Percentiles rank a stretch among this genome's conserved stretches.
Evolutionary conservation across 2,888 invertebrate species (phyloP).

Genomic region (Heliconius charithonia): DNA sequence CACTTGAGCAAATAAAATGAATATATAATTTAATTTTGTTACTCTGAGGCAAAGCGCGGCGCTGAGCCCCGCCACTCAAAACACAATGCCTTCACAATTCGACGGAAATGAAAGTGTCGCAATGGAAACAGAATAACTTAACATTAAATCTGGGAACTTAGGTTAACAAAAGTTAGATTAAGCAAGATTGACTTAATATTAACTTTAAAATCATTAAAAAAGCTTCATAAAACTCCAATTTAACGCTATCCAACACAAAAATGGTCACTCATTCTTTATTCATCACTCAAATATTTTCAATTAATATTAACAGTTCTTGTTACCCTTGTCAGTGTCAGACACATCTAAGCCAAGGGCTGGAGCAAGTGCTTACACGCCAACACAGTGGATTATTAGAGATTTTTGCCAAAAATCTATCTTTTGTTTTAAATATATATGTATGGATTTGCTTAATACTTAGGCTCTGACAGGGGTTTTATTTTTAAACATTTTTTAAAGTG

Average conservation of each 20-base stretch:
- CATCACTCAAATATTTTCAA: constrained; percentile 46
- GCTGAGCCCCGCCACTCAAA: neutral
- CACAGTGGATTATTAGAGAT: constrained; percentile 21
- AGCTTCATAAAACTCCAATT: constrained; percentile 22
- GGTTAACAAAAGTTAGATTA: too few species aligned
- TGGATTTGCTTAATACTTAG: neutral
- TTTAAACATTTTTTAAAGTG: too few species aligned
- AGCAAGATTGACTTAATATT: neutral
- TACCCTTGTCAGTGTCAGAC: constrained; percentile 51
- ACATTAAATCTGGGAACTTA: too few species aligned
- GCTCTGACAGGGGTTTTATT: neutral
- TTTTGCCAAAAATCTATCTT: constrained; percentile 11
- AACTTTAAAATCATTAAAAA: neutral
- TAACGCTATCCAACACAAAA: constrained; percentile 32
- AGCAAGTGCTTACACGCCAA: constrained; percentile 30
- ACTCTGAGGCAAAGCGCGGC: neutral
- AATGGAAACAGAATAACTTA: too few species aligned
- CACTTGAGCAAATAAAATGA: too few species aligned
- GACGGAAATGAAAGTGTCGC: neutral
- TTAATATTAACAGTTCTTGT: constrained; percentile 50
- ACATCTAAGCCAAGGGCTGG: constrained; percentile 42
- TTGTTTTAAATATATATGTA: neutral
- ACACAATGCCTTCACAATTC: neutral
- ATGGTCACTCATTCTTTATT: constrained; percentile 46
- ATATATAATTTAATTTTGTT: too few species aligned